phyloP scores from a whole-genome alignment of 2,797 vertebrate genomes.

The Cynopterus sphinx region DNA sequence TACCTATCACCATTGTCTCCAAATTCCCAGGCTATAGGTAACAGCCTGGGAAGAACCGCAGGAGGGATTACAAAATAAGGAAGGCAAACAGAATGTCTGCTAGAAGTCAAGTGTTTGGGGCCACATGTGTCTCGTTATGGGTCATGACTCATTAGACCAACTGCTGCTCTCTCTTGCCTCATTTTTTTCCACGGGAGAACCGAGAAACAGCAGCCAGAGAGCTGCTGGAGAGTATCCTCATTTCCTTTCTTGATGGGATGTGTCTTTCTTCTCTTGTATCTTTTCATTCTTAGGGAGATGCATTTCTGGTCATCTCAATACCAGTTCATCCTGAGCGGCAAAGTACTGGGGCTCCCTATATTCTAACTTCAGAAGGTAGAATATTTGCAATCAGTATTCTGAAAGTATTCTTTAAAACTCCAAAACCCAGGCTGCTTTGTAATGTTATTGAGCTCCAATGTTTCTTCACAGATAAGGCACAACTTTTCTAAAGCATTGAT shows the following conservation, averaged over 20 bases:
- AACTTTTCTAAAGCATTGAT: not conserved
- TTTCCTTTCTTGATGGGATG: not conserved
- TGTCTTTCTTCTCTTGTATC: not conserved
- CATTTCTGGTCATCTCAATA: not conserved
- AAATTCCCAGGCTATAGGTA: not conserved
- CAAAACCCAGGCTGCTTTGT: not conserved
- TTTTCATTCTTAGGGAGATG: slow-evolving; percentile 15
- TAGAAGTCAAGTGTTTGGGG: slow-evolving; percentile 63
- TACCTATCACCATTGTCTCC: not conserved
- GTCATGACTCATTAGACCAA: slow-evolving; percentile 77
- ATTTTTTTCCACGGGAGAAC: slow-evolving; percentile 35
- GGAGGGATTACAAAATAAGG: slow-evolving; percentile 29
- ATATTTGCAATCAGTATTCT: not conserved
- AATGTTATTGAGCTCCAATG: not conserved
- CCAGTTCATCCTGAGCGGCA: not conserved
- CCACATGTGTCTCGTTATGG: slow-evolving; percentile 47
- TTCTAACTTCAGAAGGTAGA: not conserved
- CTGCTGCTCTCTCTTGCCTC: slow-evolving; percentile 56
- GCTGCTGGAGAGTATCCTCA: not conserved
- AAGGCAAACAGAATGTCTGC: slow-evolving; percentile 62
- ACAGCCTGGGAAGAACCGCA: slow-evolving; percentile 63
- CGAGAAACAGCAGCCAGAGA: slow-evolving; percentile 30
- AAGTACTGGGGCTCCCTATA: not conserved
- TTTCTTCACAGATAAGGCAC: not conserved
- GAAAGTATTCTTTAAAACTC: not conserved